These are phyloP conservation scores for Lucilia sericata DNA, from an alignment of 1,140 invertebrate species.

Conservation along the genomic window DNA sequence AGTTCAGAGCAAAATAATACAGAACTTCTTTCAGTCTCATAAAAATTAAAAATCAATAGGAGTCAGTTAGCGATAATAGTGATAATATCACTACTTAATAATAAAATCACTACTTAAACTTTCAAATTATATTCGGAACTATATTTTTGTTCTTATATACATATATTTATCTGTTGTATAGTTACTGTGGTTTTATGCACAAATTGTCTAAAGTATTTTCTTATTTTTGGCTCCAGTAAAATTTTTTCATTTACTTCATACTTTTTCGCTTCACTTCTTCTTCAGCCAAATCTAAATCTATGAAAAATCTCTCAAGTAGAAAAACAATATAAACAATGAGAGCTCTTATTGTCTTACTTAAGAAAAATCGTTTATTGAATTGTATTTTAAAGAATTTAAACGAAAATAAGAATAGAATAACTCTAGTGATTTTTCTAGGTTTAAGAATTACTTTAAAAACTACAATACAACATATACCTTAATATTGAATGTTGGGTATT, in stretches of 20 bases:
- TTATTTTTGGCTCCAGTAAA: not conserved
- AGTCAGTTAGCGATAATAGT: no score
- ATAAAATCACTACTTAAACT: no score
- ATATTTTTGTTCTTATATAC: not conserved
- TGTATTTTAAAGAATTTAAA: not conserved
- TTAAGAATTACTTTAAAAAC: no score
- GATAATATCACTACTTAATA: no score
- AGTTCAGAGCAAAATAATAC: no score
- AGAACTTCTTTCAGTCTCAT: no score
- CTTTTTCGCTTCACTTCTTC: not conserved
- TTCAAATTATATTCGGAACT: no score
- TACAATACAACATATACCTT: no score
- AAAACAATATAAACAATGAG: not conserved
- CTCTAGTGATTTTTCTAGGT: no score
- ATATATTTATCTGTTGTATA: not conserved
- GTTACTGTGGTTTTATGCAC: conserved; percentile 30
- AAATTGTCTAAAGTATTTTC: conserved; percentile 38
- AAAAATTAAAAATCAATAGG: no score
- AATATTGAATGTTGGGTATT: no score
- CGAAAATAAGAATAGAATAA: no score
- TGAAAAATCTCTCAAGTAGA: not conserved
- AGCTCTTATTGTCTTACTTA: not conserved
- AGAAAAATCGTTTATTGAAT: not conserved
- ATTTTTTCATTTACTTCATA: not conserved
- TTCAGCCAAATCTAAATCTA: not conserved